phyloP scores from a whole-genome alignment of 2,888 invertebrate species.

The Tanytarsus gracilentus region DNA sequence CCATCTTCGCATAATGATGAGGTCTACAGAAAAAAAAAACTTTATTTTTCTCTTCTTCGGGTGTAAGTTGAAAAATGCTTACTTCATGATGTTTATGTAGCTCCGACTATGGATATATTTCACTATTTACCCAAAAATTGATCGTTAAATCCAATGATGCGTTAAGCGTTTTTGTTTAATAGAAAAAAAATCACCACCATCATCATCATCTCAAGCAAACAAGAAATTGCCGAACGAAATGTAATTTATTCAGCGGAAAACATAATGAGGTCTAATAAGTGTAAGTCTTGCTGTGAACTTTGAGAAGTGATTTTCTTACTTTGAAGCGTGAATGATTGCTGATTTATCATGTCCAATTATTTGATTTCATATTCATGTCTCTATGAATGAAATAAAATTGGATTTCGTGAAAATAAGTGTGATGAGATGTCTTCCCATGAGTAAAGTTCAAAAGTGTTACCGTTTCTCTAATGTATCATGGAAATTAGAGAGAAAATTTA shows the following conservation, averaged over 20 bases:
- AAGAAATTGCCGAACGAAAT: not conserved
- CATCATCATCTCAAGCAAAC: not conserved
- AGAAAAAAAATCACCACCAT: conserved; percentile 10
- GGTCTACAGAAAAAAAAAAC: not conserved
- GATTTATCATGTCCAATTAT: conserved; percentile 25
- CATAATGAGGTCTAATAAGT: conserved; percentile 21
- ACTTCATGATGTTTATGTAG: not conserved
- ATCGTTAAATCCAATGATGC: conserved; percentile 28
- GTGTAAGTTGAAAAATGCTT: not conserved
- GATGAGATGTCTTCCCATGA: too few relatives aligned
- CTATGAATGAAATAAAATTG: not conserved
- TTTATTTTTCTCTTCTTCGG: not conserved
- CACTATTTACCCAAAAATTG: conserved; percentile 14
- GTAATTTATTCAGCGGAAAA: conserved; percentile 13
- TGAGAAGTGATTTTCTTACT: not conserved
- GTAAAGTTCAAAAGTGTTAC: too few relatives aligned
- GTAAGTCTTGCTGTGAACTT: not conserved
- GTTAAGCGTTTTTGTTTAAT: conserved; percentile 19
- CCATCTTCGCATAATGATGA: not conserved
- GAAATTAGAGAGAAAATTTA: too few relatives aligned
- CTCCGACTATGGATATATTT: not conserved
- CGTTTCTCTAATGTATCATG: too few relatives aligned
- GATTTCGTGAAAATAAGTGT: too few relatives aligned
- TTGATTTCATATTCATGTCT: not conserved
- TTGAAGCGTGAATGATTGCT: conserved; percentile 21